These are phyloP conservation scores for Diabrotica undecimpunctata DNA, from an alignment of 1,140 invertebrate species.

Conservation along the genomic window DNA sequence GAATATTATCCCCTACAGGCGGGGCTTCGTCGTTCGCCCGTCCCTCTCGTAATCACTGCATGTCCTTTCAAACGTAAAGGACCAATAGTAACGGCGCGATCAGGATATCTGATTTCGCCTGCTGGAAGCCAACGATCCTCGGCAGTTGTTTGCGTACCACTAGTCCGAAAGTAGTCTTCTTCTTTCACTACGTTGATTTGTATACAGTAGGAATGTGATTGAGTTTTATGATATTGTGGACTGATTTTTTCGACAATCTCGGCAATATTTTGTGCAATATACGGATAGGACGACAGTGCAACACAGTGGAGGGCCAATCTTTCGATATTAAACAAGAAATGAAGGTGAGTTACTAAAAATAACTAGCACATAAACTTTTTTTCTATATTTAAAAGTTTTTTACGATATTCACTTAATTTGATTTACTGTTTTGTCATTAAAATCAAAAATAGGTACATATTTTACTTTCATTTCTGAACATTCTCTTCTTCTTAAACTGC, in stretches of 20 bases:
- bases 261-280: constrained; percentile 1
- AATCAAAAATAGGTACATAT: no score
- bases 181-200: neutral
- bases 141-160: constrained; percentile 9
- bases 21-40: neutral
- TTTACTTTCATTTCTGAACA: no score
- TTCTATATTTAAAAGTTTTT: no score
- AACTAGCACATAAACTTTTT: no score
- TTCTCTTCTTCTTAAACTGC: no score
- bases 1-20: constrained; percentile 5
- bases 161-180: neutral
- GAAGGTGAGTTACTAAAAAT: neutral
- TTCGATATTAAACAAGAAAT: neutral
- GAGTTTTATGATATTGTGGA: neutral
- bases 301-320: neutral
- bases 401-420: no score
- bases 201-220: neutral
- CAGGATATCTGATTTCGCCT: neutral
- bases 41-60: constrained; percentile 5
- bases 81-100: constrained; percentile 1
- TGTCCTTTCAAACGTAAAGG: constrained; percentile 3
- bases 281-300: neutral
- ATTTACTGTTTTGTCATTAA: no score
- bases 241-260: neutral
- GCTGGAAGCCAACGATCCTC: neutral